Conservation (phyloP, 1,140 invertebrate species). For the Pseudachorutes palmiensis region DNA sequence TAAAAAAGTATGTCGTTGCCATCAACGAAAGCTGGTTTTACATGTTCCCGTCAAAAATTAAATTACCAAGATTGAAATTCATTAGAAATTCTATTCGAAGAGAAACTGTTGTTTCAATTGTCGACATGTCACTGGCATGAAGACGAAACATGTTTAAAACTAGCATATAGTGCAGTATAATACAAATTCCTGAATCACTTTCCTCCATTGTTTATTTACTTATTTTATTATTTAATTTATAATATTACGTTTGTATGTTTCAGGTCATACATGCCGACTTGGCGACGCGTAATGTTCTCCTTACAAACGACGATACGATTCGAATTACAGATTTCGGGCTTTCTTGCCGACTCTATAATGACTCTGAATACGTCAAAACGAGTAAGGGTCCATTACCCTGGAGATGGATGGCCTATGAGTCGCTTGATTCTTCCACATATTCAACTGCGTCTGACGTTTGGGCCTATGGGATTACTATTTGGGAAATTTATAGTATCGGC, state of each 20-base stretch:
- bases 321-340: conserved; percentile 18
- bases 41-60: no score
- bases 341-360: background rate
- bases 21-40: no score
- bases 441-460: conserved; percentile 85
- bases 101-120: no score
- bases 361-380: conserved; percentile 18
- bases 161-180: no score
- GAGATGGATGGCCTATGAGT: conserved; percentile 11
- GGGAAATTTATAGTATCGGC: background rate
- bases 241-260: background rate
- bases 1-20: no score
- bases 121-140: no score
- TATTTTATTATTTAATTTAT: background rate
- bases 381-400: conserved; percentile 16
- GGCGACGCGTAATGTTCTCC: conserved; percentile 11
- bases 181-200: no score
- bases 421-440: conserved; percentile 54
- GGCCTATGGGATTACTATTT: conserved; percentile 61
- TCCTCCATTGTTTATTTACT: no score
- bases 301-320: background rate
- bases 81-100: no score
- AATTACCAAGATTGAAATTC: no score
- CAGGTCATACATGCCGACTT: conserved; percentile 19
- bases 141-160: no score